Percentiles rank a stretch among this genome's conserved stretches.
Evolutionary conservation across 1,140 invertebrate species (phyloP).

Genomic region (Venturia canescens): DNA sequence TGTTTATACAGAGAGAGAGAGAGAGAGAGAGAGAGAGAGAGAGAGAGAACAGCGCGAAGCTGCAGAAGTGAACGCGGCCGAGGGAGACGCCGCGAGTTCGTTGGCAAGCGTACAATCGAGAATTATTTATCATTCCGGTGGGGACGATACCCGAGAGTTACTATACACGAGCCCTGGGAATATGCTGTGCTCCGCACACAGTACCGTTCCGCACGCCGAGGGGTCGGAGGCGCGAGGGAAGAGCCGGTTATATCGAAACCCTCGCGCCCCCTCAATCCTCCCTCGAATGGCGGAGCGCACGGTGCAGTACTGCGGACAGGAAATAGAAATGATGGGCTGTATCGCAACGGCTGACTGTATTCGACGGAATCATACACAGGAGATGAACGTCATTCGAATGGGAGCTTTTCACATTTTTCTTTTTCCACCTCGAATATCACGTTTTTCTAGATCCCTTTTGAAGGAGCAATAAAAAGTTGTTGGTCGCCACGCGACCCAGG

Average conservation of each 20-base stretch:
- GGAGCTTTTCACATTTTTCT: not conserved
- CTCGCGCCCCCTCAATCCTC: not conserved
- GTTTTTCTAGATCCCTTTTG: too few relatives aligned
- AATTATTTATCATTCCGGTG: constrained; percentile 47
- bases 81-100: constrained; percentile 17
- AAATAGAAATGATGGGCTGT: constrained; percentile 19
- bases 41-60: not conserved
- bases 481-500: too few relatives aligned
- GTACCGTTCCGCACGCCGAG: not conserved
- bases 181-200: constrained; percentile 11
- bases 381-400: not conserved
- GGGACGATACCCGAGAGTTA: constrained; percentile 42
- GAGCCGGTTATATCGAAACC: constrained; percentile 8
- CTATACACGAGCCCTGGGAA: constrained; percentile 27
- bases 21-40: not conserved
- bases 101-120: constrained; percentile 46
- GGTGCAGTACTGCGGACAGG: not conserved
- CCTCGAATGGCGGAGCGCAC: not conserved
- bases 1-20: not conserved
- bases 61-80: not conserved
- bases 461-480: too few relatives aligned
- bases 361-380: not conserved
- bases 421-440: too few relatives aligned
- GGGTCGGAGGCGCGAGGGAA: not conserved
- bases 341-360: not conserved